These are phyloP conservation scores for Bergia sp. DNA, from an alignment of 92 coral and sea anemone species.

Conservation along the genomic window DNA sequence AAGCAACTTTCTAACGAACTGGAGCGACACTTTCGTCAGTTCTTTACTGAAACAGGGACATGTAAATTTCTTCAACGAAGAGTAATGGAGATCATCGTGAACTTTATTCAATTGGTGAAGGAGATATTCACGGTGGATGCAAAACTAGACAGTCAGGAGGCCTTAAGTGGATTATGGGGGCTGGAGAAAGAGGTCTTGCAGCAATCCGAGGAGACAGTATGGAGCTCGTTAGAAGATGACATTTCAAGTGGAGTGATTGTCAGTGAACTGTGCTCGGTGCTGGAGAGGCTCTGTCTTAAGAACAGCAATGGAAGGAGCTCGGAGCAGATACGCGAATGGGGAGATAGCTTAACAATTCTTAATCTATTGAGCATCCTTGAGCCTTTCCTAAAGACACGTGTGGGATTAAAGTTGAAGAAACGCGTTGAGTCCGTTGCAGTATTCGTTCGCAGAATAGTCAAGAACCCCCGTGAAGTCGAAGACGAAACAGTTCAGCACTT, in stretches of 20 bases:
- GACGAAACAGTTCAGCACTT: not conserved
- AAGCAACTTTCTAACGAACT: not conserved
- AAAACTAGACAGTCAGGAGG: not conserved
- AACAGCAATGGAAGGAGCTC: not conserved
- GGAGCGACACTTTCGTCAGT: not conserved
- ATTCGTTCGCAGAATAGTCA: not conserved
- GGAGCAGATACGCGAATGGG: slow-evolving; percentile 1
- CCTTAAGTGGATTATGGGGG: not conserved
- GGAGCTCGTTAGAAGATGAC: not conserved
- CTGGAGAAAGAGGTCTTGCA: not conserved
- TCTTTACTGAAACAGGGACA: not conserved
- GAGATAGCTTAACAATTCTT: not conserved
- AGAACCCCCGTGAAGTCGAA: not conserved
- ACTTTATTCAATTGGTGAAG: not conserved
- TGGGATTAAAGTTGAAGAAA: not conserved
- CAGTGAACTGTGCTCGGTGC: not conserved
- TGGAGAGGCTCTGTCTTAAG: not conserved
- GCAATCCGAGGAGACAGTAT: not conserved
- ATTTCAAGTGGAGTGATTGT: not conserved
- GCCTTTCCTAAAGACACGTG: not conserved
- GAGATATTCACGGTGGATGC: not conserved
- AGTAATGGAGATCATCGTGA: not conserved
- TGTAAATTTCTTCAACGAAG: not conserved
- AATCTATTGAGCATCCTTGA: not conserved
- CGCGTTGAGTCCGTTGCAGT: not conserved